Conservation (phyloP, 2,797 vertebrate genomes). For the Triplophysa yarkandensis region DNA sequence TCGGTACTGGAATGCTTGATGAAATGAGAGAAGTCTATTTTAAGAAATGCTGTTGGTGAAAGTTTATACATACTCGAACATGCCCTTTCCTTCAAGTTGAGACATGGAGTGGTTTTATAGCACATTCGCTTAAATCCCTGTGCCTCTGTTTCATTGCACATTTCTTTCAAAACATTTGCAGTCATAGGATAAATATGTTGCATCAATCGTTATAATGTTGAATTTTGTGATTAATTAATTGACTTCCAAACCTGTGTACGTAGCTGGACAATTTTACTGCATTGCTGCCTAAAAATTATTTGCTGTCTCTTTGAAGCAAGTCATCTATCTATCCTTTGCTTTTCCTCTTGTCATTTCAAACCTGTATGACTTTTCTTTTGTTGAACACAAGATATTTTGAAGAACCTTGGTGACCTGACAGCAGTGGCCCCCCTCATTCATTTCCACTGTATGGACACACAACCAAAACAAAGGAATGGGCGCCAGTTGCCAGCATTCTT, state of each 20-base stretch:
- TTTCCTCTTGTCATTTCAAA: too few relatives aligned
- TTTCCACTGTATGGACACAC: too few relatives aligned
- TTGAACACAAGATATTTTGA: too few relatives aligned
- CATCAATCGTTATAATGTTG: background rate
- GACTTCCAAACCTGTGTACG: background rate
- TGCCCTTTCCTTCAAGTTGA: slow-evolving; percentile 21
- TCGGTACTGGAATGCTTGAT: slow-evolving; percentile 4
- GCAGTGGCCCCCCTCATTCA: too few relatives aligned
- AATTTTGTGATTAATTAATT: background rate
- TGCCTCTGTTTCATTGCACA: background rate
- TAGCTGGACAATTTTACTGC: background rate
- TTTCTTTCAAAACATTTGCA: background rate
- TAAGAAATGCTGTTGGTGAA: slow-evolving; percentile 7
- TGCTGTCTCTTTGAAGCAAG: background rate
- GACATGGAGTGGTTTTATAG: slow-evolving; percentile 21
- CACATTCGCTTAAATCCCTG: background rate
- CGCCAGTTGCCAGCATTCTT: too few relatives aligned
- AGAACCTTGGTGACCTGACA: too few relatives aligned
- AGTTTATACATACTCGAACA: background rate
- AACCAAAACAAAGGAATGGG: too few relatives aligned
- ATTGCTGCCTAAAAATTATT: background rate
- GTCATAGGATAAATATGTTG: background rate
- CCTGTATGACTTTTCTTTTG: too few relatives aligned
- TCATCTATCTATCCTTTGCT: too few relatives aligned
- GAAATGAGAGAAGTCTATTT: slow-evolving; percentile 16